Evolutionary conservation across 2,113 vertebrate genomes (phyloP).

Genomic region (Empidonax traillii): DNA sequence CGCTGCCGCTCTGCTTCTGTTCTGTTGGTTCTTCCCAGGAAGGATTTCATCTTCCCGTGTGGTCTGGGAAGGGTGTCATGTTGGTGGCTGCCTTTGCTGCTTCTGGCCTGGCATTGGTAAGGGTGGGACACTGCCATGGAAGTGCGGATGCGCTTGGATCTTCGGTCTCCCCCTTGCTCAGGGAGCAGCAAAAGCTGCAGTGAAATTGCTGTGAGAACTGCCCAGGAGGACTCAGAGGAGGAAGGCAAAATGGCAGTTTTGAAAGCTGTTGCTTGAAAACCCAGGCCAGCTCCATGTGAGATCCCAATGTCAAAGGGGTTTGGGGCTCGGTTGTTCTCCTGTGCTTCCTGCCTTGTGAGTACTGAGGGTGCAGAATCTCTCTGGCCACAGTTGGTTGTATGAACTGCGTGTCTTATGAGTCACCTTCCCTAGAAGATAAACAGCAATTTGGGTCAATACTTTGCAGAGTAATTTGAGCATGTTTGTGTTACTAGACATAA

Average conservation of each 20-base stretch:
- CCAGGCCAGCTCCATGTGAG: background rate
- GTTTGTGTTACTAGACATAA: background rate
- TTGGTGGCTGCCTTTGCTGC: background rate
- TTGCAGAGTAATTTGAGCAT: background rate
- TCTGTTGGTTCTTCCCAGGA: background rate
- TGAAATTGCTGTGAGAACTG: background rate
- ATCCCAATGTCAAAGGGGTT: background rate
- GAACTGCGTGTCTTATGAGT: accelerated
- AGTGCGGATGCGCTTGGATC: background rate
- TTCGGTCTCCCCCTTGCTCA: background rate
- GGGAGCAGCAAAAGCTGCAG: background rate
- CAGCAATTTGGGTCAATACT: background rate
- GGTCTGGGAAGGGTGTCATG: accelerated
- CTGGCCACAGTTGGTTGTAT: no score
- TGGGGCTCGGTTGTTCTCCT: background rate
- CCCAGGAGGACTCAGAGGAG: background rate
- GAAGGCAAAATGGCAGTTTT: background rate
- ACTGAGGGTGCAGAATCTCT: background rate
- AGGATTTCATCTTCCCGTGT: background rate
- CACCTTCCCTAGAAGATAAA: background rate
- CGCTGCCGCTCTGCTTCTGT: background rate
- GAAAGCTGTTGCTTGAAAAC: background rate
- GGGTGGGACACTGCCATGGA: no score
- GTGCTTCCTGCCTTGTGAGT: no score
- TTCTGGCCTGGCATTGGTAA: accelerated